Base-by-base conservation (phyloP, 2,113 vertebrate genomes). In the Ciconia boyciana region DNA sequence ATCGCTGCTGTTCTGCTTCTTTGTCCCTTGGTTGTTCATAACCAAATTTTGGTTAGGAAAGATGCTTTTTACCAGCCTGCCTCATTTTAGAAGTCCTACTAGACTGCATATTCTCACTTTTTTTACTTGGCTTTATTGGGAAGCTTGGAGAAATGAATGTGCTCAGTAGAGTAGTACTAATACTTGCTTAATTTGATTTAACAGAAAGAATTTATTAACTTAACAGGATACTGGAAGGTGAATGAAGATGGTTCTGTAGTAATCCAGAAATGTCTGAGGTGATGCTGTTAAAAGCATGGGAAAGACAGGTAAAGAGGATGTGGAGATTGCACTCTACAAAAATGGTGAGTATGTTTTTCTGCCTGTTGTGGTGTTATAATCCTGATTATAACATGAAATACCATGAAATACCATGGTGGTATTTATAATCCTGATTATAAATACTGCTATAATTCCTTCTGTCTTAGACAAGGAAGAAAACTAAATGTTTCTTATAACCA, bases 61-160 rank as follows among this genome's bases (percentile, higher is more conserved):
- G 11, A 8, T 1, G 4, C 0, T 29, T 41, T 36, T n/a, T 34
- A 43, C 10, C 2, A 52, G 7, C 2, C 4, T 75, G 22, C 0
- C 5, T 83, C 5, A 26, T 9, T 87, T 68, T 54, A 16, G 16
- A 18, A 44, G 24, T 19, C 14, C 8, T 49, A 14, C 6, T 2
- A 24, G 29, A 4, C 24, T 22, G 6, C 6, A 4, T n/a, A 1
- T 32, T 88, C 22, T 65, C 2, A 6, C 3, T n/a, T 66, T 2
- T 78, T 41, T 61, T 68, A 3, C 0, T 61, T 7, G 43, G 13
- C 6, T 39, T 51, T 79, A 10, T 32, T 46, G 16, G 20, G 15
- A 80, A 52, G 15, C 6, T 24, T 41, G 2, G 15, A 52, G 18
- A 64, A 46, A 28, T 57, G 4, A 44, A 19, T 16, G 7, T 57